These are phyloP conservation scores for Falco concolor DNA, from an alignment of 2,797 vertebrate species.

Conservation along the genomic window DNA sequence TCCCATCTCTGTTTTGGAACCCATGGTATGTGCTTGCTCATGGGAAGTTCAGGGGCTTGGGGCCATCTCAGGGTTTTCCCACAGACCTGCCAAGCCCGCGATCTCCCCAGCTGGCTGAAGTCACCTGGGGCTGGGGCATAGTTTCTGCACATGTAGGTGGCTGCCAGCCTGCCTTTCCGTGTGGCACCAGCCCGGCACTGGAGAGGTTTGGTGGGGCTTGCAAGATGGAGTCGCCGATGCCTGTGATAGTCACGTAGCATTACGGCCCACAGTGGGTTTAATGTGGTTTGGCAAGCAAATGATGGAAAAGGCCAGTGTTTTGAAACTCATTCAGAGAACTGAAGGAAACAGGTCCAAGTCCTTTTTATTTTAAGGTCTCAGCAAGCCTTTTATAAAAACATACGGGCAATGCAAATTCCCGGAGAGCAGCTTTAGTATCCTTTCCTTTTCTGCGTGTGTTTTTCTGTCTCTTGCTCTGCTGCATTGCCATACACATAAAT, in stretches of 20 bases:
- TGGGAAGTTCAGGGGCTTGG: not conserved
- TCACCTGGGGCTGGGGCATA: accelerated
- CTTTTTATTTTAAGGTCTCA: not conserved
- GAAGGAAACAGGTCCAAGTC: not conserved
- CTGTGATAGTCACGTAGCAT: not conserved
- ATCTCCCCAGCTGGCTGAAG: not conserved
- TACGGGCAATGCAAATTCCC: not conserved
- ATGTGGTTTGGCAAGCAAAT: not conserved
- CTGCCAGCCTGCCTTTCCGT: not conserved
- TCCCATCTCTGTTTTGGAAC: not conserved
- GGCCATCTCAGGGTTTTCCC: not conserved
- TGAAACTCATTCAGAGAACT: not conserved
- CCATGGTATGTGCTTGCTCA: not conserved
- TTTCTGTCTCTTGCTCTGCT: not conserved
- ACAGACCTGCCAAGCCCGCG: not conserved
- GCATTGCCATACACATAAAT: not conserved
- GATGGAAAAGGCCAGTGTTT: not conserved
- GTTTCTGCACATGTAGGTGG: accelerated
- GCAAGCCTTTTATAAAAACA: not conserved
- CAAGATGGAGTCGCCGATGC: accelerated
- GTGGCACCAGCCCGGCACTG: not conserved
- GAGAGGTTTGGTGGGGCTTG: accelerated
- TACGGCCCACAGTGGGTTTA: accelerated
- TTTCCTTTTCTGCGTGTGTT: not conserved
- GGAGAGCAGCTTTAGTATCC: not conserved